These are phyloP conservation scores for Ameiurus melas DNA, from an alignment of 2,113 vertebrate genomes.

Conservation along the genomic window DNA sequence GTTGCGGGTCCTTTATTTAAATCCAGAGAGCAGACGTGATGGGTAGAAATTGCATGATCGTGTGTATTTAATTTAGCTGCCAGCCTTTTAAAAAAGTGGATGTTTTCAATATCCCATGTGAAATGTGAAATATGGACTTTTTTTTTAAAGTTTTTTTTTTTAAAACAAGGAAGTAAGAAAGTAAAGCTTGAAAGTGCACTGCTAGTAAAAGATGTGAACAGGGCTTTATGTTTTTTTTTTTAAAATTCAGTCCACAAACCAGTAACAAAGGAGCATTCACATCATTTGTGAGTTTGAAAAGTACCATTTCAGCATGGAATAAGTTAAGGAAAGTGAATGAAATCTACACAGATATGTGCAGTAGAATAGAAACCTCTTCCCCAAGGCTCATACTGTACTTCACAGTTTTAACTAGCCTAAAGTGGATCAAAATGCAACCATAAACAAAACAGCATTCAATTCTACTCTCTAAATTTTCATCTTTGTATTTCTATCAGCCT, in stretches of 20 bases:
- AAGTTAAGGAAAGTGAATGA: conserved; percentile 41
- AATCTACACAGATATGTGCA: conserved; percentile 48
- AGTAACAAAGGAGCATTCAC: conserved; percentile 33
- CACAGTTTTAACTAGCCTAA: conserved; percentile 38
- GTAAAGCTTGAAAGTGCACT: background rate
- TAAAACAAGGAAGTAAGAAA: background rate
- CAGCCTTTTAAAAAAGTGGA: conserved; percentile 3
- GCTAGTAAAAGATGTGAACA: background rate
- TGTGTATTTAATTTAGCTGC: conserved; percentile 38
- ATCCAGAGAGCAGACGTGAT: conserved; percentile 37
- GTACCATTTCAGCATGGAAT: conserved; percentile 42
- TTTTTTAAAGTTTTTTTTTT: background rate
- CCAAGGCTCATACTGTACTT: conserved; percentile 35
- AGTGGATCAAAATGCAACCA: conserved; percentile 46
- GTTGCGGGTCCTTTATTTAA: conserved; percentile 29
- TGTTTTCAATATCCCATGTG: background rate
- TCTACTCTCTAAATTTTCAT: conserved; percentile 33
- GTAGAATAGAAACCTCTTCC: conserved; percentile 42
- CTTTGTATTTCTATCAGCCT: conserved; percentile 32
- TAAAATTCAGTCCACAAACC: background rate
- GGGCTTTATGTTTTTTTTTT: background rate
- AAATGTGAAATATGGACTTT: conserved; percentile 7
- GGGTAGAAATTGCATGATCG: conserved; percentile 37
- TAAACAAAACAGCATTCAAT: conserved; percentile 50
- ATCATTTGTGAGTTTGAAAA: conserved; percentile 32